Evolutionary conservation across 2,888 invertebrate genomes (phyloP).

Genomic region (Patella depressa): DNA sequence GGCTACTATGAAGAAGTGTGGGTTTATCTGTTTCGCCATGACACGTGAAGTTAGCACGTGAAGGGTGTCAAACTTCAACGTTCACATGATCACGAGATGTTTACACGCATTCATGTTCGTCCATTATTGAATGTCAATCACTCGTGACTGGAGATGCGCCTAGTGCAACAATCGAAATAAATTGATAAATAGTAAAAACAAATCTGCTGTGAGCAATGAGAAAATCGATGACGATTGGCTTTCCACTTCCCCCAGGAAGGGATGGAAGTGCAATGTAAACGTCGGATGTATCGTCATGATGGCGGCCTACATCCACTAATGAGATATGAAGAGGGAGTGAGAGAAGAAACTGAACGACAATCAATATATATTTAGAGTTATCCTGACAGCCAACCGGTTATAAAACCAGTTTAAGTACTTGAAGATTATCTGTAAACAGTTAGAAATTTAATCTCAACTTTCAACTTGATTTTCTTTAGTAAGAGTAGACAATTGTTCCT

Average conservation of each 20-base stretch:
- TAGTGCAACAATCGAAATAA: slow-evolving; percentile 23
- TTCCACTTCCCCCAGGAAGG: slow-evolving; percentile 15
- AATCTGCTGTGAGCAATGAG: slow-evolving; percentile 15
- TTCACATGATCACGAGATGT: slow-evolving; percentile 14
- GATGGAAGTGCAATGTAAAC: slow-evolving; percentile 3
- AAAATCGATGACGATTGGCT: slow-evolving; percentile 23
- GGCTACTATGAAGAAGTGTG: not conserved
- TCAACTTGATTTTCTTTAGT: not conserved
- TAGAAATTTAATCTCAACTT: not conserved
- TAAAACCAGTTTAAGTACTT: not conserved
- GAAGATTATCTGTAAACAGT: not conserved
- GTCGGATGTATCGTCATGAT: slow-evolving; percentile 7
- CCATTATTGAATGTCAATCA: slow-evolving; percentile 26
- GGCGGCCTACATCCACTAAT: slow-evolving; percentile 7
- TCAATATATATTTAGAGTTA: slow-evolving; percentile 7
- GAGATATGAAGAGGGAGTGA: slow-evolving; percentile 2
- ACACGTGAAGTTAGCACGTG: slow-evolving; percentile 17
- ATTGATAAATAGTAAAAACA: slow-evolving; percentile 28
- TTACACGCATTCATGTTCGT: slow-evolving; percentile 12
- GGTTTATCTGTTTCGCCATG: not conserved
- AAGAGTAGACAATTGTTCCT: too few relatives aligned
- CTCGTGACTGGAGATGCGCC: slow-evolving; percentile 16
- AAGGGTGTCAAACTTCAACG: slow-evolving; percentile 8
- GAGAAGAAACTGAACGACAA: slow-evolving; percentile 6
- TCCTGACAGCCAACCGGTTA: not conserved